Evolutionary conservation across 2,797 vertebrate genomes (phyloP).

Genomic region (Propithecus perrieri): DNA sequence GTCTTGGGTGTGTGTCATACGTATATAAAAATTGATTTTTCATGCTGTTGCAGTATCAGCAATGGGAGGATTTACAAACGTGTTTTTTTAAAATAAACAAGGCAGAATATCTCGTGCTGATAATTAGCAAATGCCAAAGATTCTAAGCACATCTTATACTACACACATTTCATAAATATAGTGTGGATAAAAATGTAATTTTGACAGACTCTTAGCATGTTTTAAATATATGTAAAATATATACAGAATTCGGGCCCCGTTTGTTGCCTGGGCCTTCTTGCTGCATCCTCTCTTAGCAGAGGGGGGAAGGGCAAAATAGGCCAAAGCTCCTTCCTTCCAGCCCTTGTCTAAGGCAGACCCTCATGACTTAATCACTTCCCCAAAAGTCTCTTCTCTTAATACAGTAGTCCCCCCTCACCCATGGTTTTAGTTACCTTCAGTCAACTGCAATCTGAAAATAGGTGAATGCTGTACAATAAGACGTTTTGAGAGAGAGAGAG

Average conservation of each 20-base stretch:
- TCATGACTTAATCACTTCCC: not conserved
- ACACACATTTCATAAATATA: not conserved
- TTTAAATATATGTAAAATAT: not conserved
- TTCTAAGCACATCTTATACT: not conserved
- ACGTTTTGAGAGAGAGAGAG: not conserved
- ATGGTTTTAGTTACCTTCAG: not conserved
- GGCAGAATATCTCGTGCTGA: not conserved
- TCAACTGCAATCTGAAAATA: not conserved
- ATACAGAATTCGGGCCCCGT: not conserved
- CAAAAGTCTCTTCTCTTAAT: too few relatives aligned
- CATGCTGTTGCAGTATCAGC: not conserved
- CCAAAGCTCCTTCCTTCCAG: not conserved
- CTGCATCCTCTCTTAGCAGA: not conserved
- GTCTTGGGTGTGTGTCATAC: not conserved
- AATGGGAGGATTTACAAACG: not conserved
- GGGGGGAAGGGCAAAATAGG: not conserved
- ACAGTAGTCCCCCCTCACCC: too few relatives aligned
- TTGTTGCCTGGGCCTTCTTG: not conserved
- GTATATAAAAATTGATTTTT: not conserved
- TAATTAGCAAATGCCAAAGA: not conserved
- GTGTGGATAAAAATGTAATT: not conserved
- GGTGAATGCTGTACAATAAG: not conserved
- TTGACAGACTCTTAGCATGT: slow-evolving; percentile 14
- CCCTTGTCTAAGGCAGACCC: not conserved
- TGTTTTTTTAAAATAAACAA: not conserved